Conservation (phyloP, 2,797 vertebrate species). For the Sardinella longiceps region DNA sequence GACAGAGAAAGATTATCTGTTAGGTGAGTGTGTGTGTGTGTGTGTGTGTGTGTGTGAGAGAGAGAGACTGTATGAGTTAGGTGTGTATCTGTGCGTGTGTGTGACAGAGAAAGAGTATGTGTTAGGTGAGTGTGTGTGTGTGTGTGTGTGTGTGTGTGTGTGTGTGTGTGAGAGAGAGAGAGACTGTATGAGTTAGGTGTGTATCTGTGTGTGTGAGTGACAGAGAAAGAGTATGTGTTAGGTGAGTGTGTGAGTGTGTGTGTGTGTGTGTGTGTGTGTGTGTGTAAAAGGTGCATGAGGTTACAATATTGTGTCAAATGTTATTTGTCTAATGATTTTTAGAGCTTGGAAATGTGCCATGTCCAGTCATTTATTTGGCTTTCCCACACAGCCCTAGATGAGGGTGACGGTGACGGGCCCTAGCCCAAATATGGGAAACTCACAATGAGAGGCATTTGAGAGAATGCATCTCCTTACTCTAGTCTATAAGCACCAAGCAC, state of each 20-base stretch:
- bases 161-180: too few species aligned
- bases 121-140: neutral
- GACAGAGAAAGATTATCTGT: too few species aligned
- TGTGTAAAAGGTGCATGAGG: neutral
- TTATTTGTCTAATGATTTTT: conserved; percentile 21
- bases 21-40: too few species aligned
- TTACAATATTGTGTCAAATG: conserved; percentile 30
- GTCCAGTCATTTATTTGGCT: neutral
- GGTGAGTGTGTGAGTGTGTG: neutral
- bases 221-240: too few species aligned
- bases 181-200: too few species aligned
- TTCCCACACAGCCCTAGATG: neutral
- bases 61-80: neutral
- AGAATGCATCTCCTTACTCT: neutral
- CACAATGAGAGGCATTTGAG: neutral
- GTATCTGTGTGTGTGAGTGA: too few species aligned
- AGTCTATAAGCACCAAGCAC: neutral
- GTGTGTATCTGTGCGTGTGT: neutral
- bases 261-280: neutral
- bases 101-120: neutral
- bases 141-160: neutral
- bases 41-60: neutral
- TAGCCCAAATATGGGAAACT: neutral
- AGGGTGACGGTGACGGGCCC: neutral
- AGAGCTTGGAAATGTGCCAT: conserved; percentile 7